phyloP scores from a whole-genome alignment of 2,113 vertebrate species.

The Danio rerio region DNA sequence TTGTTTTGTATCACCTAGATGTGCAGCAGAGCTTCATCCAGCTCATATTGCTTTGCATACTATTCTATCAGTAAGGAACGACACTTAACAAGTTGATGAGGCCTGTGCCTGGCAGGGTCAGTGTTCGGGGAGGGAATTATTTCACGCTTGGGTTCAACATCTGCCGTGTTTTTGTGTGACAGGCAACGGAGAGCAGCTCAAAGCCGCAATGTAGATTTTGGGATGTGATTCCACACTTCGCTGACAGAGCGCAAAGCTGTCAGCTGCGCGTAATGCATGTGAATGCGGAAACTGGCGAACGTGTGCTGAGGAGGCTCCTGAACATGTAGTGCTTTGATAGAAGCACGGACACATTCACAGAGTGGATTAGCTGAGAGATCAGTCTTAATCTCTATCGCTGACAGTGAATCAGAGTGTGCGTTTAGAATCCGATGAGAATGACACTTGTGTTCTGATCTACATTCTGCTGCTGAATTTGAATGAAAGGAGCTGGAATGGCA shows the following conservation, averaged over 20 bases:
- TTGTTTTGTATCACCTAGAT: neutral
- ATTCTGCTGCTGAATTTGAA: neutral
- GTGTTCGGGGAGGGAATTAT: slow-evolving; percentile 41
- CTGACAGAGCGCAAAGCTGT: slow-evolving; percentile 49
- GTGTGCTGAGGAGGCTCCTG: slow-evolving; percentile 24
- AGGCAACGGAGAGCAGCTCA: slow-evolving; percentile 42
- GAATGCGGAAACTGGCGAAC: slow-evolving; percentile 34
- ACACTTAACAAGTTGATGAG: slow-evolving; percentile 58
- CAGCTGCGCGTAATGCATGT: slow-evolving; percentile 38
- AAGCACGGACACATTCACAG: slow-evolving; percentile 33
- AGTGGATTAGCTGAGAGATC: slow-evolving; percentile 28
- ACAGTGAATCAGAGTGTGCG: neutral
- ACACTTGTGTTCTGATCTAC: neutral
- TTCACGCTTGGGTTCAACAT: slow-evolving; percentile 56
- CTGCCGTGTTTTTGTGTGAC: slow-evolving; percentile 47
- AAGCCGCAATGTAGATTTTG: slow-evolving; percentile 48
- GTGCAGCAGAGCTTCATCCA: slow-evolving; percentile 39
- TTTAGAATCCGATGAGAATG: neutral
- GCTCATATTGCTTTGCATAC: slow-evolving; percentile 50
- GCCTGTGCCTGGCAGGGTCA: slow-evolving; percentile 36
- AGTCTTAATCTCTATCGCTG: slow-evolving; percentile 28
- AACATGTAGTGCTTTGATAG: slow-evolving; percentile 48
- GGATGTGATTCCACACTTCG: slow-evolving; percentile 45
- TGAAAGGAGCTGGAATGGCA: no score
- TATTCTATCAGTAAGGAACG: slow-evolving; percentile 36